Percentiles rank a stretch among this genome's conserved stretches.
Evolutionary conservation across 2,888 invertebrate species (phyloP).

Genomic region (Tineola bisselliella): DNA sequence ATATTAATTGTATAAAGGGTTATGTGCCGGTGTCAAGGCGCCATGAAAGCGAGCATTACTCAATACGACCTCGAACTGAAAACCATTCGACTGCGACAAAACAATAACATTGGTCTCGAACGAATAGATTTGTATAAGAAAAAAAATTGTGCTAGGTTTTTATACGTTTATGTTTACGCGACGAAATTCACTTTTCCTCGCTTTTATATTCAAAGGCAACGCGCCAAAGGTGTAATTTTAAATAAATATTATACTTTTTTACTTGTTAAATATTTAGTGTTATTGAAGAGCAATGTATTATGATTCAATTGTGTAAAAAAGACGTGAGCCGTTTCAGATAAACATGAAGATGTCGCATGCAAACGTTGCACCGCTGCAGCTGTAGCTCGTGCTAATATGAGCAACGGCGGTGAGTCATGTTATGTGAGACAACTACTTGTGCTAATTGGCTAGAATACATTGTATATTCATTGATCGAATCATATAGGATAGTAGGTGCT

Average conservation of each 20-base stretch:
- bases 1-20: not conserved
- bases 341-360: conserved; percentile 42
- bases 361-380: conserved; percentile 51
- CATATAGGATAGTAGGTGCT: not conserved
- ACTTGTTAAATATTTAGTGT: too few species aligned
- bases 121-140: not conserved
- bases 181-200: not conserved
- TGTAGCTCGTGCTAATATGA: conserved; percentile 40
- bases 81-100: not conserved
- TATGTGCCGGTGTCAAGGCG: not conserved
- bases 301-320: not conserved
- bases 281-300: too few species aligned
- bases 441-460: not conserved
- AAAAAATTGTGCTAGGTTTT: too few species aligned
- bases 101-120: not conserved
- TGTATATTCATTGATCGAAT: not conserved
- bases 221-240: not conserved
- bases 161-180: not conserved
- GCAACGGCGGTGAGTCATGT: conserved; percentile 49
- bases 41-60: conserved; percentile 7
- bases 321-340: conserved; percentile 22
- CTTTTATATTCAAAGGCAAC: not conserved
- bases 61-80: conserved; percentile 6
- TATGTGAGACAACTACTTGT: not conserved
- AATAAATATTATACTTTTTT: not conserved